phyloP scores from a whole-genome alignment of 1,140 invertebrate genomes.

The Atta texana region DNA sequence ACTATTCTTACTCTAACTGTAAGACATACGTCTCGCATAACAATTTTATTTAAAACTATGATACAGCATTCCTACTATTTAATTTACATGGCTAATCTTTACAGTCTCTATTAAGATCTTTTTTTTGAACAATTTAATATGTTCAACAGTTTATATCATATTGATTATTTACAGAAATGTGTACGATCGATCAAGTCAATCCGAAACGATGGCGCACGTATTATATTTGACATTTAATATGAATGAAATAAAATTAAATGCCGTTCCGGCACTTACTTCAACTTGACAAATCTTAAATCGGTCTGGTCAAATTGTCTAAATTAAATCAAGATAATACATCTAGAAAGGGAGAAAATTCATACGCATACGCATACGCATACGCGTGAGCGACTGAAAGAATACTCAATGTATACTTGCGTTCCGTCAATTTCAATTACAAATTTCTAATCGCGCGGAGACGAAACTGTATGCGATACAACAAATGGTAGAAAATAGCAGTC shows the following conservation, averaged over 20 bases:
- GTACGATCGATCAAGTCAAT: slow-evolving; percentile 41
- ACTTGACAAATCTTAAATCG: slow-evolving; percentile 52
- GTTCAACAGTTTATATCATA: slow-evolving; percentile 3
- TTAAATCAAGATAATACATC: slow-evolving; percentile 45
- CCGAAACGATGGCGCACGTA: neutral
- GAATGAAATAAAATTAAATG: slow-evolving; percentile 63
- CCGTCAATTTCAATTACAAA: neutral
- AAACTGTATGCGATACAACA: slow-evolving; percentile 45
- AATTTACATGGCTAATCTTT: slow-evolving; percentile 78
- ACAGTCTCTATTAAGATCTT: slow-evolving; percentile 70
- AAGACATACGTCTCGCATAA: slow-evolving; percentile 70
- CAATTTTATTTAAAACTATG: slow-evolving; percentile 78
- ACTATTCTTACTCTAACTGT: slow-evolving; percentile 64
- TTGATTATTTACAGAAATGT: slow-evolving; percentile 35
- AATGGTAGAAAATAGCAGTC: slow-evolving; percentile 65
- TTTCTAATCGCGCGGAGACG: neutral
- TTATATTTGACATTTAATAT: neutral
- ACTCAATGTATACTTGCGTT: slow-evolving; percentile 22
- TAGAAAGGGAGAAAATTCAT: neutral
- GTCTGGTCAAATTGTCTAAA: slow-evolving; percentile 61
- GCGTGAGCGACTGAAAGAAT: neutral
- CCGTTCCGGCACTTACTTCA: slow-evolving; percentile 30
- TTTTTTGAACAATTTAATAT: slow-evolving; percentile 23
- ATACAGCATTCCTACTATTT: slow-evolving; percentile 78
- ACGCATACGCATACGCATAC: neutral